Base-by-base conservation (phyloP, 2,888 invertebrate species). In the Cinara cedri region DNA sequence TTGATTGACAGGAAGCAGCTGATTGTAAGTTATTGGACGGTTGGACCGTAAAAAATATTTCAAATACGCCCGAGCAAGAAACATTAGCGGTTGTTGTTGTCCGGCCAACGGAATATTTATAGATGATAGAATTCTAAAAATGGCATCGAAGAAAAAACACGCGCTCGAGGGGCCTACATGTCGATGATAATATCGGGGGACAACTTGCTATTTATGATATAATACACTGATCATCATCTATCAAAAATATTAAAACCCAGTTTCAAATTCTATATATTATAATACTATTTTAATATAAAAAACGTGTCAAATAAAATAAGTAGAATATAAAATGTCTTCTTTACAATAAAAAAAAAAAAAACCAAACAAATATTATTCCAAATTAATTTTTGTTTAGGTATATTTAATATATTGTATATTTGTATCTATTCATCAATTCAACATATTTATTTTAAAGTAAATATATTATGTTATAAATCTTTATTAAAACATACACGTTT, bases 71-170 rank as follows among this genome's bases (percentile, higher is more conserved):
- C 55, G 55, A 55, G 55, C 75, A 24, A 66, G 66, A 76, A 76
- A 66, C 75, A 46, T 65, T 66, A 76, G 46, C 26, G 46, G 44
- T 76, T 26, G 75, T 76, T 76, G 75, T 76, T 66, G 66, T 76
- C 66, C 66, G 65, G 66, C 66, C 75, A 76, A 65, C 54, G 19
- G 51, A 57, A 66, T 76, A 76, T 76, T 76, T 76, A 66, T 76
- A 76, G 66, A 76, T 14, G 66, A 55, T 42, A 46, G 55, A 46
- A 55, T 66, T 76, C 66, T 76, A 76, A 66, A 76, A 76, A 76
- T 76, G 66, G 75, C 19, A 11, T 46, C 65, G 65, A 26, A 66
- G 46, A 10, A 55, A 76, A 54, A 51, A 16, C 51, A 63, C 13
- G 51, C 63, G 42, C 42, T 16, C 13, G 54, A 63, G 51, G 21